These are phyloP conservation scores for Phenganax marumi DNA, from an alignment of 92 coral and sea anemone genomes.

Conservation along the genomic window DNA sequence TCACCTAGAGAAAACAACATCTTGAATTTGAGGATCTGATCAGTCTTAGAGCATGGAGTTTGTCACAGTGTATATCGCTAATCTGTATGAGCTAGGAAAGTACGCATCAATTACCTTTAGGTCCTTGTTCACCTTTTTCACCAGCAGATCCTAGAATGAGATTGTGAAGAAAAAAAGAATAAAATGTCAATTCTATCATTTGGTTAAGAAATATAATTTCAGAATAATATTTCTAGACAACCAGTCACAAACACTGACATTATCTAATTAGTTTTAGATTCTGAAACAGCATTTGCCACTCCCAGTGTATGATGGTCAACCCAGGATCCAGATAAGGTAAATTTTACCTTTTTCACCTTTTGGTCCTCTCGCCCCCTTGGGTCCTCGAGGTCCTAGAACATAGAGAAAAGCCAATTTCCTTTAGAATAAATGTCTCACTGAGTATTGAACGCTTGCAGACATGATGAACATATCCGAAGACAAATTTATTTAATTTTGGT, in stretches of 20 bases:
- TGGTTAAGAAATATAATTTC: too few relatives aligned
- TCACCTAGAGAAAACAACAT: slow-evolving; percentile 20
- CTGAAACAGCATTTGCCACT: not conserved
- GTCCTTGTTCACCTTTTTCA: slow-evolving; percentile 22
- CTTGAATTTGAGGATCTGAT: not conserved
- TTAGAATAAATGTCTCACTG: not conserved
- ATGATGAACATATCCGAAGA: too few relatives aligned
- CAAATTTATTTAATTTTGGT: too few relatives aligned
- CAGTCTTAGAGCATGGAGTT: too few relatives aligned
- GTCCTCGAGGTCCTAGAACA: slow-evolving; percentile 18
- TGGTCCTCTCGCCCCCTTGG: slow-evolving; percentile 26
- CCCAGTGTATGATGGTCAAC: not conserved
- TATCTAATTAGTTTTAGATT: not conserved
- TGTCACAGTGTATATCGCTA: too few relatives aligned
- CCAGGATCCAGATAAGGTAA: not conserved
- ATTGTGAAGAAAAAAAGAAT: not conserved
- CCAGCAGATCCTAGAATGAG: slow-evolving; percentile 32
- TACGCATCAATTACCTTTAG: slow-evolving; percentile 13
- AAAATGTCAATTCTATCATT: too few relatives aligned
- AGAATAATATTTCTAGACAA: too few relatives aligned
- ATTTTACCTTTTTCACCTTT: slow-evolving; percentile 31
- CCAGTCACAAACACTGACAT: too few relatives aligned
- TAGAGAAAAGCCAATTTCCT: not conserved
- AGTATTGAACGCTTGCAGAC: not conserved
- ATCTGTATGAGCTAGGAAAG: too few relatives aligned